Conservation (phyloP, 1,140 invertebrate species). For the Odontomachus brunneus region DNA sequence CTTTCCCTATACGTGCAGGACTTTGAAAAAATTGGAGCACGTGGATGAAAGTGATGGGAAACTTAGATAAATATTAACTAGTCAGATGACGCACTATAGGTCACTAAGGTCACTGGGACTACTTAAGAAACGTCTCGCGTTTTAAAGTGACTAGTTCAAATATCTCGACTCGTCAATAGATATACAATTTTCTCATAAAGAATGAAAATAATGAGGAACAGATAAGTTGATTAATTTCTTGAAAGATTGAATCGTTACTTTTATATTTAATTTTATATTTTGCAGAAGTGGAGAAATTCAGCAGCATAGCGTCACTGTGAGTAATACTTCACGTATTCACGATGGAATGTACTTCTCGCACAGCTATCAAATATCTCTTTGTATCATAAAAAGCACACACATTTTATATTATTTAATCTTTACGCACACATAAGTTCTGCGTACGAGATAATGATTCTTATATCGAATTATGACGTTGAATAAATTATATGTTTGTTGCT, state of each 20-base stretch:
- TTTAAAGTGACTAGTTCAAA: background rate
- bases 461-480: conserved; percentile 26
- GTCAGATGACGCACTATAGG: conserved; percentile 1
- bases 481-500: conserved; percentile 57
- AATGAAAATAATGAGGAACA: background rate
- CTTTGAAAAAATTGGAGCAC: conserved; percentile 67
- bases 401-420: conserved; percentile 29
- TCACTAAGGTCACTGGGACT: background rate
- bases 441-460: conserved; percentile 37
- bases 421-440: background rate
- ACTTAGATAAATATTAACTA: conserved; percentile 47
- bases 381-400: background rate
- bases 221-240: conserved; percentile 1
- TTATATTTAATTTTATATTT: conserved; percentile 50
- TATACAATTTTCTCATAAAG: background rate
- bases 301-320: conserved; percentile 78
- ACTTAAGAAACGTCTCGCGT: conserved; percentile 1
- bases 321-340: conserved; percentile 59
- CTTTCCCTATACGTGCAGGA: conserved; percentile 71
- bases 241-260: conserved; percentile 11
- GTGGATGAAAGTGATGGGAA: conserved; percentile 70
- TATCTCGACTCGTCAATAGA: conserved; percentile 1
- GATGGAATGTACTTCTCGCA: conserved; percentile 7
- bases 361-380: conserved; percentile 40
- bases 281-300: conserved; percentile 73